phyloP scores from a whole-genome alignment of 2,113 vertebrate species.

The Pavo muticus region DNA sequence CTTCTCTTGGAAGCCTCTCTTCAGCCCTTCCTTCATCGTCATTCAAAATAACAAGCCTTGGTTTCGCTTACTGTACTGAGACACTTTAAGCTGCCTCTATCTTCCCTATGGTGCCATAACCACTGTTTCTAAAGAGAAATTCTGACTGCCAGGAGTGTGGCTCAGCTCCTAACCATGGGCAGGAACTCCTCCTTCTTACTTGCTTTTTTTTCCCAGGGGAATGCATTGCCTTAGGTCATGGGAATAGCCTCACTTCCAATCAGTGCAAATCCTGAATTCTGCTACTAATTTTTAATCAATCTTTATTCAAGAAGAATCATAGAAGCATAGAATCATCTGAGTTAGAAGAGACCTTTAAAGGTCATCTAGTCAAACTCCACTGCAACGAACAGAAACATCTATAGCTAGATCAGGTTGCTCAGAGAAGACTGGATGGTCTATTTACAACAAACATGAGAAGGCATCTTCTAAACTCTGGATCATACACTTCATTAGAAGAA shows the following conservation, averaged over 20 bases:
- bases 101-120: neutral
- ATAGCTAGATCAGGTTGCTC: no score
- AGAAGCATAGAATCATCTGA: no score
- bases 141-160: neutral
- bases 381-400: no score
- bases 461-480: neutral
- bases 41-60: neutral
- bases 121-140: neutral
- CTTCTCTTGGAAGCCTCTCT: neutral
- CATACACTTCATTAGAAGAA: neutral
- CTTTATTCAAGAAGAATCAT: neutral
- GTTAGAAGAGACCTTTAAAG: no score
- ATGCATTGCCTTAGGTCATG: accelerated
- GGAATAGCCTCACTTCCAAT: accelerated
- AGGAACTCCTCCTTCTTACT: neutral
- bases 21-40: neutral
- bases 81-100: neutral
- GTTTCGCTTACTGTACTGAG: neutral
- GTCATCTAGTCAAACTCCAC: no score
- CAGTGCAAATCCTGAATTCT: neutral
- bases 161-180: neutral
- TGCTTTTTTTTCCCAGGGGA: neutral
- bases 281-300: neutral
- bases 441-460: neutral
- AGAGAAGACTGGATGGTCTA: neutral